A percentile compares a stretch with the other conserved stretches of the same genome.
phyloP scores from a whole-genome alignment of 2,888 invertebrate species.

The Patella caerulea region DNA sequence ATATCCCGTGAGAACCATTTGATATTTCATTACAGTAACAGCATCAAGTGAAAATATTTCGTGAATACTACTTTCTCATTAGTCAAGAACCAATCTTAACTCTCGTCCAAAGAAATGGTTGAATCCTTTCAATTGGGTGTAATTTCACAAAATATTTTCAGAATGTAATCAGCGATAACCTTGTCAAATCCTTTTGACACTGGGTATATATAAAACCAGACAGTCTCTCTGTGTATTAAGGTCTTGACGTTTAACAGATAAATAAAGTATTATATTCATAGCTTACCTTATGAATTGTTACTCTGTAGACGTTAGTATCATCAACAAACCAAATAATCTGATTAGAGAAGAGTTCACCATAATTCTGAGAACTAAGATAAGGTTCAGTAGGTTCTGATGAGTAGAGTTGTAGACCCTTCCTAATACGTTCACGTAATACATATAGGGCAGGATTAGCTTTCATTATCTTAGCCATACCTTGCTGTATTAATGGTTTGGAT shows the following conservation, averaged over 20 bases:
- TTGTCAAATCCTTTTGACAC: too few species aligned
- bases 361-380: conserved; percentile 98
- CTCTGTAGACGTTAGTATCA: conserved; percentile 99
- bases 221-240: too few species aligned
- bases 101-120: too few species aligned
- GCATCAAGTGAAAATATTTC: too few species aligned
- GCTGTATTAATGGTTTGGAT: conserved; percentile 97
- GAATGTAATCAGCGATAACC: neutral
- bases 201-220: too few species aligned
- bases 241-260: too few species aligned
- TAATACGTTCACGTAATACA: conserved; percentile 95
- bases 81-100: too few species aligned
- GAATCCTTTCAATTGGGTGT: too few species aligned
- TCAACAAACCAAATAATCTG: conserved; percentile 99
- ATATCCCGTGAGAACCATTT: too few species aligned
- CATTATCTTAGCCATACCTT: conserved; percentile 99
- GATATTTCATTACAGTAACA: too few species aligned
- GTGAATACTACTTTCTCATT: too few species aligned
- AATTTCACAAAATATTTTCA: neutral
- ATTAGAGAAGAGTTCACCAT: conserved; percentile 99
- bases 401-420: conserved; percentile 98
- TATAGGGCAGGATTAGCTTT: conserved; percentile 99
- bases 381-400: conserved; percentile 99
- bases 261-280: too few species aligned
- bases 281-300: conserved; percentile 92